Percentiles rank a stretch among this genome's conserved stretches.
phyloP scores from a whole-genome alignment of 1,140 invertebrate species.

The Mizuhopecten yessoensis region DNA sequence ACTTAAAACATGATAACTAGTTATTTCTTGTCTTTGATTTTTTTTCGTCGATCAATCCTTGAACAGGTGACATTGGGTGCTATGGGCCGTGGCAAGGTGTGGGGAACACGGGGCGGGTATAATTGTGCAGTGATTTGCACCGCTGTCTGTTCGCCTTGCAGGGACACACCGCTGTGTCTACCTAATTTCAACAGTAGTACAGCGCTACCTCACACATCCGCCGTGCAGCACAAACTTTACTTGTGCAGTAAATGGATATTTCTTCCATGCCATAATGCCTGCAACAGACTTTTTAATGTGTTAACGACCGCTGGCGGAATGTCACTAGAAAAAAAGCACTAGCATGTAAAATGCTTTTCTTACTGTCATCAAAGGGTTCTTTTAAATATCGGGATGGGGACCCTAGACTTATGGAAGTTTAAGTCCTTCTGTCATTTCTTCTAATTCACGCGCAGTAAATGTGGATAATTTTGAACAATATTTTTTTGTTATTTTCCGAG shows the following conservation, averaged over 20 bases:
- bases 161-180: neutral
- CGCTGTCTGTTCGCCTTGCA: neutral
- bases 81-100: neutral
- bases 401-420: too few species aligned
- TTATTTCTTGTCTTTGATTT: too few species aligned
- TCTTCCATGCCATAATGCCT: neutral
- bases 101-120: neutral
- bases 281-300: neutral
- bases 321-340: conserved; percentile 31
- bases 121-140: conserved; percentile 17
- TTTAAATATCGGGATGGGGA: too few species aligned
- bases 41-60: too few species aligned
- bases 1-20: too few species aligned
- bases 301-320: neutral
- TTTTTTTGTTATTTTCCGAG: too few species aligned
- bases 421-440: too few species aligned
- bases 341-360: neutral
- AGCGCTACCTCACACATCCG: neutral
- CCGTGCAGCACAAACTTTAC: neutral
- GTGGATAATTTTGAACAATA: too few species aligned
- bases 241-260: neutral
- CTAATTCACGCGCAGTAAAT: too few species aligned
- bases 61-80: neutral
- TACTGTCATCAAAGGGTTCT: neutral
- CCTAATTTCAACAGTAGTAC: neutral